A percentile compares a stretch with the other conserved stretches of the same genome.
Conservation (phyloP, 2,888 invertebrate genomes). For the Encarsia formosa region DNA sequence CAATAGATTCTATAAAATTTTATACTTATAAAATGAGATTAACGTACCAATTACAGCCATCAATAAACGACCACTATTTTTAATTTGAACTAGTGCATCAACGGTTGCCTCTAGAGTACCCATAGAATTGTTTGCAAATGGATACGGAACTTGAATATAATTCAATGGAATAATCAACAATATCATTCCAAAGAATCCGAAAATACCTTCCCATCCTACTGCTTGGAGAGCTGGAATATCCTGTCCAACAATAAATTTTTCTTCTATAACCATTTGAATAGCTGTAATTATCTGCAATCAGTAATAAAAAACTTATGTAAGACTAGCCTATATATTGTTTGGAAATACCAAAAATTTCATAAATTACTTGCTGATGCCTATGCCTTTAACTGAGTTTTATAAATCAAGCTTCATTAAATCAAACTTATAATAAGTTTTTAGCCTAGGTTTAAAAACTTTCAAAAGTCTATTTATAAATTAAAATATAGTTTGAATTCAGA, state of each 20-base stretch:
- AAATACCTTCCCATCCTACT: slow-evolving; percentile 89
- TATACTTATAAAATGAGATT: too few relatives aligned
- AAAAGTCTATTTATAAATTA: too few relatives aligned
- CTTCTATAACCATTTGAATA: slow-evolving; percentile 91
- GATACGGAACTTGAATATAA: slow-evolving; percentile 70
- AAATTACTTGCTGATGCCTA: too few relatives aligned
- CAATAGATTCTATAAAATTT: too few relatives aligned
- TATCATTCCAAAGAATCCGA: slow-evolving; percentile 64
- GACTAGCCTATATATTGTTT: too few relatives aligned
- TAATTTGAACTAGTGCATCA: slow-evolving; percentile 82
- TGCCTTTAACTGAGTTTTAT: too few relatives aligned
- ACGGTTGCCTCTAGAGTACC: slow-evolving; percentile 77
- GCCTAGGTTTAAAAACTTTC: too few relatives aligned
- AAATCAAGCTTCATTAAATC: too few relatives aligned
- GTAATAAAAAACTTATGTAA: slow-evolving; percentile 3
- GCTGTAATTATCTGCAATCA: slow-evolving; percentile 71
- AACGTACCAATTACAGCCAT: slow-evolving; percentile 66
- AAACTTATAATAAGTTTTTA: too few relatives aligned
- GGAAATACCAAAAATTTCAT: too few relatives aligned
- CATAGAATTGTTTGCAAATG: slow-evolving; percentile 72
- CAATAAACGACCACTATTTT: slow-evolving; percentile 60
- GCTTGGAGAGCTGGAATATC: slow-evolving; percentile 88
- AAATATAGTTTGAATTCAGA: too few relatives aligned
- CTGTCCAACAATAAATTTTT: slow-evolving; percentile 78
- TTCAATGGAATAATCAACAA: slow-evolving; percentile 74